A percentile compares a stretch with the other conserved stretches of the same genome.
Evolutionary conservation across 2,888 invertebrate species (phyloP).

Genomic region (Nysson spinosus): DNA sequence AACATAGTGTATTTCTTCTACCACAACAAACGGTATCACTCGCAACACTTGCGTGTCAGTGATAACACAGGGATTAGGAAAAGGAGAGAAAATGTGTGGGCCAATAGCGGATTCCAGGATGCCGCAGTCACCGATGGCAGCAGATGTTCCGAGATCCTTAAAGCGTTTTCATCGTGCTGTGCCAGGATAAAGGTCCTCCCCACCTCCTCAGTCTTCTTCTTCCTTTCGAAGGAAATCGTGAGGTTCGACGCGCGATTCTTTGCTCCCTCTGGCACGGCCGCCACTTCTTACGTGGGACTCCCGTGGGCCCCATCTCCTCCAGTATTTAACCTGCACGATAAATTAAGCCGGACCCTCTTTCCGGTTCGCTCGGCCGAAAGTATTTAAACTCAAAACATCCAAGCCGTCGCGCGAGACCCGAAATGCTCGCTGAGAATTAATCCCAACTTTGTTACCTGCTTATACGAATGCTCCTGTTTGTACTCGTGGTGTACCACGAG

Average conservation of each 20-base stretch:
- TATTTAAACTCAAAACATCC: conserved; percentile 63
- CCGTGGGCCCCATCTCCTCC: conserved; percentile 22
- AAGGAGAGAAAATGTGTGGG: conserved; percentile 28
- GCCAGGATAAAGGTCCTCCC: conserved; percentile 8
- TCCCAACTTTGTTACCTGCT: conserved; percentile 35
- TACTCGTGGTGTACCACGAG: neutral
- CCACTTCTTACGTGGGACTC: conserved; percentile 37
- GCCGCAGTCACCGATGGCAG: conserved; percentile 56
- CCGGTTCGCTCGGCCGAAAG: conserved; percentile 59
- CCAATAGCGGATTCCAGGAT: conserved; percentile 50
- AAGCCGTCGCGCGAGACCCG: conserved; percentile 37
- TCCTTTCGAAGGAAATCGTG: conserved; percentile 33
- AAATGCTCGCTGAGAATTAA: conserved; percentile 44
- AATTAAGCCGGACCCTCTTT: conserved; percentile 65
- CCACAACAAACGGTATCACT: neutral
- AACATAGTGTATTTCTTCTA: too few species aligned
- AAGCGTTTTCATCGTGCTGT: conserved; percentile 53
- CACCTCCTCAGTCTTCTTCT: conserved; percentile 4
- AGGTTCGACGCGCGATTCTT: conserved; percentile 44
- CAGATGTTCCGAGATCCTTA: conserved; percentile 67
- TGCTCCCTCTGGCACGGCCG: conserved; percentile 24
- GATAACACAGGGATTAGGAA: conserved; percentile 42
- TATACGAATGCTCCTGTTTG: conserved; percentile 9
- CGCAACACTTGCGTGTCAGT: conserved; percentile 33
- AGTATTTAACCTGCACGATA: conserved; percentile 63